Evolutionary conservation across 2,113 vertebrate species (phyloP).

Genomic region (Euleptes europaea): DNA sequence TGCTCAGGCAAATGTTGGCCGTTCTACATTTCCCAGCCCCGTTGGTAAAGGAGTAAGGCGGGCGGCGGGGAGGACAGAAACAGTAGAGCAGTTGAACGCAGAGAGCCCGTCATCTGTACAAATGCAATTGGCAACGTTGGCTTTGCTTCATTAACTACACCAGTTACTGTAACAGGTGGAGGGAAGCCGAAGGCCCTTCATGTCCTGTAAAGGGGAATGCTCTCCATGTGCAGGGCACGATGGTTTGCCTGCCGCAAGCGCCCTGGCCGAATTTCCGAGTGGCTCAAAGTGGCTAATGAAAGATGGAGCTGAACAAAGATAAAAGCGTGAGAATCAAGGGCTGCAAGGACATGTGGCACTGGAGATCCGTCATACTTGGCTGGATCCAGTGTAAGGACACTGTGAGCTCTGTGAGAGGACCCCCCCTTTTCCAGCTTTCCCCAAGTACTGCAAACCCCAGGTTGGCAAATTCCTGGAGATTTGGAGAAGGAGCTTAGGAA

Average conservation of each 20-base stretch:
- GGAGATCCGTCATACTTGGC: no score
- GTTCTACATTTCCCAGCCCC: neutral
- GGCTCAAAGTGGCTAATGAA: neutral
- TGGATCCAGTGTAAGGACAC: no score
- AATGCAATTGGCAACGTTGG: slow-evolving; percentile 41
- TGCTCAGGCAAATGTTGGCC: slow-evolving; percentile 36
- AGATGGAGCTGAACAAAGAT: neutral
- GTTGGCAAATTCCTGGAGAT: no score
- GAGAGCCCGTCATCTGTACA: slow-evolving; percentile 41
- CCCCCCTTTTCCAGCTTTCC: no score
- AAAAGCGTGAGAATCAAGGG: neutral
- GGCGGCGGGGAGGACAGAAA: neutral
- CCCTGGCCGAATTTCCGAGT: neutral
- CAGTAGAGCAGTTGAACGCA: slow-evolving; percentile 41
- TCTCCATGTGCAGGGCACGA: rapidly evolving
- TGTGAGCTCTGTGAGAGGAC: no score
- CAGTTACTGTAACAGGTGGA: slow-evolving; percentile 6
- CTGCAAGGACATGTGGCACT: no score
- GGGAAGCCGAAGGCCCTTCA: neutral
- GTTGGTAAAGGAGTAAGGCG: neutral
- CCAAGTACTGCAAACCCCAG: no score
- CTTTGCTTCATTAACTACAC: slow-evolving; percentile 46
- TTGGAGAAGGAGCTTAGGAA: no score
- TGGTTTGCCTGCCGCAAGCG: neutral
- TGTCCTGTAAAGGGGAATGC: neutral